Conservation (phyloP, 2,797 vertebrate genomes). For the Myoxocephalus aenaeus region DNA sequence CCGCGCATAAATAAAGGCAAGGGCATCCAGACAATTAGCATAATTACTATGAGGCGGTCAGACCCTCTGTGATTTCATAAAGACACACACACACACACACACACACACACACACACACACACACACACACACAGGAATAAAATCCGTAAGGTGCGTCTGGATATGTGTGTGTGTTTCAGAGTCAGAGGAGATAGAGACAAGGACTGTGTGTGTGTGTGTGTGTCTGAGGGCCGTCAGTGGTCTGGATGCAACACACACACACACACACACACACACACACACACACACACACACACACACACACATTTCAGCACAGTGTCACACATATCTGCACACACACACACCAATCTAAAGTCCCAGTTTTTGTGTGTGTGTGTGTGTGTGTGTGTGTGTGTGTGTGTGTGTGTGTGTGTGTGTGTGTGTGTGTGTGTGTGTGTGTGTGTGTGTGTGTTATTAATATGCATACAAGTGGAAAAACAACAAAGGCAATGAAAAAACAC, state of each 20-base stretch:
- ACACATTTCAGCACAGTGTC: conserved; percentile 10
- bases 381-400: conserved; percentile 49
- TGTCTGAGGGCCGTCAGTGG: conserved; percentile 2
- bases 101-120: conserved; percentile 21
- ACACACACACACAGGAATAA: not conserved
- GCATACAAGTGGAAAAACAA: conserved; percentile 61
- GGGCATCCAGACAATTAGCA: conserved; percentile 99
- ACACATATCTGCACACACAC: not conserved
- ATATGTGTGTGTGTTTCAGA: conserved; percentile 8
- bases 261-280: not conserved
- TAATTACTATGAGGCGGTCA: conserved; percentile 99
- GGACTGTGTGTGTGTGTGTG: conserved; percentile 16
- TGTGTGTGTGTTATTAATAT: conserved; percentile 70
- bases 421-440: conserved; percentile 53
- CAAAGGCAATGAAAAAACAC: conserved; percentile 51
- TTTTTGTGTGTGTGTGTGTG: conserved; percentile 7
- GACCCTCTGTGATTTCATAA: conserved; percentile 95
- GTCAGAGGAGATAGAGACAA: conserved; percentile 39
- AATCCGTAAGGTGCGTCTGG: not conserved
- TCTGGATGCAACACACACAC: too few relatives aligned
- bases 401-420: conserved; percentile 19
- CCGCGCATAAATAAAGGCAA: conserved; percentile 99
- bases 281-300: not conserved
- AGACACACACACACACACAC: conserved; percentile 55
- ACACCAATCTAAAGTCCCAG: conserved; percentile 2